Percentiles rank a stretch among this genome's conserved stretches.
phyloP scores from a whole-genome alignment of 2,888 invertebrate genomes.

The Ornithoptera priamus region DNA sequence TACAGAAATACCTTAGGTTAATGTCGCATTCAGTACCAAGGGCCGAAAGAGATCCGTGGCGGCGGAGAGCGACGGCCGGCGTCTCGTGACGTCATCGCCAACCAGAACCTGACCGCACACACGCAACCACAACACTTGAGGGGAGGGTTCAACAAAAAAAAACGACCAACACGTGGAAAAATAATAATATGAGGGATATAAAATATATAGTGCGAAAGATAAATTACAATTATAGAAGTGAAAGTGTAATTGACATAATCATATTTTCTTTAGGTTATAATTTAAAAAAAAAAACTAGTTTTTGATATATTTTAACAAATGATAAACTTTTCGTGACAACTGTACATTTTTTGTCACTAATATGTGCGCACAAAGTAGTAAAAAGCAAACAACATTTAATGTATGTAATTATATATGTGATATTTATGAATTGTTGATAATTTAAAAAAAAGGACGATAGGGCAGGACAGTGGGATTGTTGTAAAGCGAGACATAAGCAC shows the following conservation, averaged over 20 bases:
- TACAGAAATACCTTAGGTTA: slow-evolving; percentile 35
- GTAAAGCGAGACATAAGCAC: slow-evolving; percentile 37
- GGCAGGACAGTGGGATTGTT: slow-evolving; percentile 27
- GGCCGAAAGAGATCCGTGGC: slow-evolving; percentile 77
- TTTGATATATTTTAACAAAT: background rate
- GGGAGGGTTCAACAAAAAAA: slow-evolving; percentile 35
- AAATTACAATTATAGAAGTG: background rate
- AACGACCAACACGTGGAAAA: slow-evolving; percentile 36
- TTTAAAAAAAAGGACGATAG: slow-evolving; percentile 21
- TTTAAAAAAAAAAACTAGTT: background rate
- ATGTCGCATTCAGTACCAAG: slow-evolving; percentile 65
- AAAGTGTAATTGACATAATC: background rate
- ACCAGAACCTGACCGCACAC: slow-evolving; percentile 62
- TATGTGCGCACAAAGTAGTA: slow-evolving; percentile 23
- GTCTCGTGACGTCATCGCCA: slow-evolving; percentile 63
- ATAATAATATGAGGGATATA: slow-evolving; percentile 34
- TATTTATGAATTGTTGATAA: slow-evolving; percentile 7
- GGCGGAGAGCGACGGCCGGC: slow-evolving; percentile 64
- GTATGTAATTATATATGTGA: background rate
- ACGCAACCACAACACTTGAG: slow-evolving; percentile 31
- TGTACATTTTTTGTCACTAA: slow-evolving; percentile 26
- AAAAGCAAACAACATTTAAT: slow-evolving; percentile 7
- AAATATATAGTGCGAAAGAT: slow-evolving; percentile 8
- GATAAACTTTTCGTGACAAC: slow-evolving; percentile 16
- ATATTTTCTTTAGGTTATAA: too few species aligned